Evolutionary conservation across 1,140 invertebrate genomes (phyloP).

Genomic region (Fopius arisanus): DNA sequence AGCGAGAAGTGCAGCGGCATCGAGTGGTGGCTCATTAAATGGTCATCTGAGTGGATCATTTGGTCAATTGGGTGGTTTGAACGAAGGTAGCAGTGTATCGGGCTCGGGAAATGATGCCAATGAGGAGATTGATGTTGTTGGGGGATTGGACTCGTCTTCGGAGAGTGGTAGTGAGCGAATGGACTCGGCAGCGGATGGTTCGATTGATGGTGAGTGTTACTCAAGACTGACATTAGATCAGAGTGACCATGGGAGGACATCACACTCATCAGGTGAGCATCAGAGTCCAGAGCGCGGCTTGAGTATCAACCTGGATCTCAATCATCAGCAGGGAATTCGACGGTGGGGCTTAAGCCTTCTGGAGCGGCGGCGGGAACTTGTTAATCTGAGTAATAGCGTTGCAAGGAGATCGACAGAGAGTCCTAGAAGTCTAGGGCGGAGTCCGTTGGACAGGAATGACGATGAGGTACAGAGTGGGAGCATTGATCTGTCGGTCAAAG

Average conservation of each 20-base stretch:
- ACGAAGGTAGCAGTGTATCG: conserved; percentile 70
- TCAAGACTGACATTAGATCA: conserved; percentile 42
- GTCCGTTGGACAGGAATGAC: conserved; percentile 46
- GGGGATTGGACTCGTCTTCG: conserved; percentile 68
- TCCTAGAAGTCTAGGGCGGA: background rate
- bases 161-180: conserved; percentile 70
- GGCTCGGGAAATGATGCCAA: conserved; percentile 77
- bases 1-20: conserved; percentile 68
- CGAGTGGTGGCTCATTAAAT: conserved; percentile 45
- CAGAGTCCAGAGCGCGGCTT: conserved; percentile 42
- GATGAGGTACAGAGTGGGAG: conserved; percentile 61
- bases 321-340: conserved; percentile 60
- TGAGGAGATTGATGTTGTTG: conserved; percentile 80
- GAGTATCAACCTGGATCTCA: conserved; percentile 47
- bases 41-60: conserved; percentile 46
- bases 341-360: conserved; percentile 59
- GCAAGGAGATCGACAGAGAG: conserved; percentile 10
- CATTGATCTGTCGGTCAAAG: conserved; percentile 62
- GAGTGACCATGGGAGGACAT: conserved; percentile 51
- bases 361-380: conserved; percentile 57
- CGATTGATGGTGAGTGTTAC: conserved; percentile 65
- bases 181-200: conserved; percentile 70
- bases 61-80: conserved; percentile 63
- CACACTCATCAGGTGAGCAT: conserved; percentile 42
- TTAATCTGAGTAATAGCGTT: conserved; percentile 41